These are phyloP conservation scores for Cettia cetti DNA, from an alignment of 2,113 vertebrate genomes.

Conservation along the genomic window DNA sequence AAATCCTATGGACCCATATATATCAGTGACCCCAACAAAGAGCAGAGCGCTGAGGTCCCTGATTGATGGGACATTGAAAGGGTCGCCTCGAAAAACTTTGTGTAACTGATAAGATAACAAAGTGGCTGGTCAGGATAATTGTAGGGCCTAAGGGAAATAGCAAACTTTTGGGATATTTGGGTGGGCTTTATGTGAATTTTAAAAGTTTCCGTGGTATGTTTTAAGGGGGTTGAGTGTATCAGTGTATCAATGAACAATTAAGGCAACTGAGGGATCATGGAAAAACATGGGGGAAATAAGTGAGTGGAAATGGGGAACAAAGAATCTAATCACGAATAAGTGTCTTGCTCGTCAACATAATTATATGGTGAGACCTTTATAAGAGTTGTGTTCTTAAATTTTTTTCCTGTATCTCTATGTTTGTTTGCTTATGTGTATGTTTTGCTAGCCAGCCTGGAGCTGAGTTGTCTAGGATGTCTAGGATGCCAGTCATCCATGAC, in stretches of 20 bases:
- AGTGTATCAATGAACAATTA: background rate
- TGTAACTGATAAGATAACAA: background rate
- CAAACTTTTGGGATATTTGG: background rate
- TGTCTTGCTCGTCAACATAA: fast-evolving
- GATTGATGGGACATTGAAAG: background rate
- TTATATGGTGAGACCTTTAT: background rate
- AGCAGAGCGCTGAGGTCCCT: background rate
- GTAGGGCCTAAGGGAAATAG: background rate
- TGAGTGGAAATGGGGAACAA: background rate
- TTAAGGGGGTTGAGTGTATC: background rate
- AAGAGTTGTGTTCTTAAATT: background rate
- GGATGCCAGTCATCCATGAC: fast-evolving
- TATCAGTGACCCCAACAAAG: background rate
- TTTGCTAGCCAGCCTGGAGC: background rate
- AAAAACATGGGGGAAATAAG: background rate
- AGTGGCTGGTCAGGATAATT: background rate
- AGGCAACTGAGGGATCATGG: background rate
- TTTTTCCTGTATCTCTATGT: background rate
- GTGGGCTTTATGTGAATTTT: fast-evolving
- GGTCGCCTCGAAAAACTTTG: background rate
- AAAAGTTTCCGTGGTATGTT: background rate
- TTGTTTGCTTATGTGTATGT: background rate
- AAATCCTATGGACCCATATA: background rate
- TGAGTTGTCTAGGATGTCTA: background rate
- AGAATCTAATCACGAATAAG: background rate